Percentiles rank a stretch among this genome's conserved stretches.
Conservation (phyloP, 1,140 invertebrate species). For the Schlechtendalia chinensis region DNA sequence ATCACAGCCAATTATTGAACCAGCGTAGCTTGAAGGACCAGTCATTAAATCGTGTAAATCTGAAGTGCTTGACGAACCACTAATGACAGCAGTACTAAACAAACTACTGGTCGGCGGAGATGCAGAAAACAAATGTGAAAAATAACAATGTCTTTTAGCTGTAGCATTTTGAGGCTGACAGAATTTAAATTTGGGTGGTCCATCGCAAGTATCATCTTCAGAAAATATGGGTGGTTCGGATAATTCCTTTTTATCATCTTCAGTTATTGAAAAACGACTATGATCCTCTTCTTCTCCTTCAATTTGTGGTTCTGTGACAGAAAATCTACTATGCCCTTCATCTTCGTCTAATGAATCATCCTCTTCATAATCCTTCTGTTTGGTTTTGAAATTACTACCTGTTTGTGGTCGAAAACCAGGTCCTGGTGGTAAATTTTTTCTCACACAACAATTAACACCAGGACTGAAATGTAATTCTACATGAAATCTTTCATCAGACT, state of each 20-base stretch:
- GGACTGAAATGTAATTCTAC: conserved; percentile 97
- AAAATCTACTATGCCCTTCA: conserved; percentile 43
- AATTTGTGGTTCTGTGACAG: conserved; percentile 41
- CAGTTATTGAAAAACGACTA: conserved; percentile 44
- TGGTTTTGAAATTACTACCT: conserved; percentile 44
- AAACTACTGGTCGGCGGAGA: conserved; percentile 67
- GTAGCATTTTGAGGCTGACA: conserved; percentile 39
- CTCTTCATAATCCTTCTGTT: conserved; percentile 42
- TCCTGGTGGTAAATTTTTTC: conserved; percentile 88
- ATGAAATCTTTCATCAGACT: conserved; percentile 87
- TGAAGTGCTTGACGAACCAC: conserved; percentile 84
- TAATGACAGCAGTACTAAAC: conserved; percentile 92
- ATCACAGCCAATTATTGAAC: conserved; percentile 79
- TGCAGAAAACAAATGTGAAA: conserved; percentile 57
- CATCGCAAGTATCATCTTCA: conserved; percentile 42
- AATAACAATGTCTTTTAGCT: conserved; percentile 32
- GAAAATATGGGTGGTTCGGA: conserved; percentile 29
- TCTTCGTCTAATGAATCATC: conserved; percentile 47
- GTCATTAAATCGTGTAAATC: conserved; percentile 84
- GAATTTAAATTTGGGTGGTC: conserved; percentile 36
- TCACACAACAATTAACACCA: conserved; percentile 92
- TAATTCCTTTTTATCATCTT: conserved; percentile 42
- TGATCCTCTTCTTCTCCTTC: conserved; percentile 48
- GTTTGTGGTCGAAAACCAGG: conserved; percentile 91
- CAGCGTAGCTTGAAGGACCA: conserved; percentile 67